Evolutionary conservation across 2,113 vertebrate genomes (phyloP).

Genomic region (Varanus salvator): DNA sequence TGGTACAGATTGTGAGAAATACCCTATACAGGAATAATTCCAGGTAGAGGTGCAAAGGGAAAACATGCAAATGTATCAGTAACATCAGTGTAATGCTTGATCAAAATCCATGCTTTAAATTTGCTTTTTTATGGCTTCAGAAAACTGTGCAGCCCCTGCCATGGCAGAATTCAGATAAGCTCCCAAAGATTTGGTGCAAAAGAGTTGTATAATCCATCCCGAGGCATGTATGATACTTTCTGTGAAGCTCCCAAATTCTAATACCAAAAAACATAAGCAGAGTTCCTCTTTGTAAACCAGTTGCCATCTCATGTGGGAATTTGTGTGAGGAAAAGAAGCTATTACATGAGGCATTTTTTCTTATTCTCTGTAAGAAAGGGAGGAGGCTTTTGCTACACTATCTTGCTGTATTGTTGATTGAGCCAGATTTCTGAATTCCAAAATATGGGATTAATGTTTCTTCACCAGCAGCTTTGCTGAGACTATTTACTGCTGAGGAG

Average conservation of each 20-base stretch:
- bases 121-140: not conserved
- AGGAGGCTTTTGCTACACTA: not conserved
- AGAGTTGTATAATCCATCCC: not conserved
- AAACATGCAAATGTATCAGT: too few relatives aligned
- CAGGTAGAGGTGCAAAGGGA: too few relatives aligned
- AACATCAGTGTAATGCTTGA: not conserved
- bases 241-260: not conserved
- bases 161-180: not conserved
- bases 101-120: not conserved
- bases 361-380: not conserved
- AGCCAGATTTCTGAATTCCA: not conserved
- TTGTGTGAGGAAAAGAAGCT: not conserved
- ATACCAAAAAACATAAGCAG: not conserved
- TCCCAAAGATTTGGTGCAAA: not conserved
- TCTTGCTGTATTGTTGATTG: not conserved
- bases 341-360: not conserved
- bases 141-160: not conserved
- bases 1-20: not conserved
- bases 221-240: not conserved
- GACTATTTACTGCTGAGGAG: not conserved
- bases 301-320: not conserved
- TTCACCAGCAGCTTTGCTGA: not conserved
- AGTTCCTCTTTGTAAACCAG: not conserved
- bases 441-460: not conserved
- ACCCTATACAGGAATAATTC: too few relatives aligned